Evolutionary conservation across 2,888 invertebrate species (phyloP).

Genomic region (Prosopocoilus inquinatus): DNA sequence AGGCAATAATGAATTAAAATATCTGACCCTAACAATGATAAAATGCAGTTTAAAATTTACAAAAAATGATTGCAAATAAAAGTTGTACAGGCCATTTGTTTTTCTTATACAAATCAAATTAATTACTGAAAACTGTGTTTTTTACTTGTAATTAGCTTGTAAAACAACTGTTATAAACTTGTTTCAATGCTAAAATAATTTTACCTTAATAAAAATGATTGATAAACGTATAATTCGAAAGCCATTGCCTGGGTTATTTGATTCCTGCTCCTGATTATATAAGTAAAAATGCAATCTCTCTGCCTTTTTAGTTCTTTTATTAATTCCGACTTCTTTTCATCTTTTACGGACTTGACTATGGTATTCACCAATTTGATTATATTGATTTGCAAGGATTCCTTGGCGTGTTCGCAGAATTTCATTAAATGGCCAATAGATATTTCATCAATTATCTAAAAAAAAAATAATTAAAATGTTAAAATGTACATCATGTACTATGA

Average conservation of each 20-base stretch:
- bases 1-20: no score
- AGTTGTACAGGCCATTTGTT: no score
- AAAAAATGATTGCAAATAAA: no score
- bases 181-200: not conserved
- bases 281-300: slow-evolving; percentile 28
- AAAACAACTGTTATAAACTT: no score
- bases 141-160: no score
- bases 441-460: slow-evolving; percentile 33
- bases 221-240: slow-evolving; percentile 44
- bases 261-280: slow-evolving; percentile 27
- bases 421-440: slow-evolving; percentile 25
- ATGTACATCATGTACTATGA: not conserved
- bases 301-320: slow-evolving; percentile 41
- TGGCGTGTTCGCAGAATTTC: slow-evolving; percentile 27
- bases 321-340: slow-evolving; percentile 36
- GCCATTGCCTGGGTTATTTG: slow-evolving; percentile 32
- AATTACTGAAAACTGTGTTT: no score
- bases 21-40: no score
- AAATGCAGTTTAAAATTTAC: no score
- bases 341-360: slow-evolving; percentile 39
- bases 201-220: slow-evolving; percentile 45
- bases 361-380: slow-evolving; percentile 43
- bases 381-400: slow-evolving; percentile 37
- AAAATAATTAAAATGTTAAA: not conserved
- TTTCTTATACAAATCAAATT: no score